These are phyloP conservation scores for Pseudorectes ferrugineus DNA, from an alignment of 2,113 vertebrate species.

Conservation along the genomic window DNA sequence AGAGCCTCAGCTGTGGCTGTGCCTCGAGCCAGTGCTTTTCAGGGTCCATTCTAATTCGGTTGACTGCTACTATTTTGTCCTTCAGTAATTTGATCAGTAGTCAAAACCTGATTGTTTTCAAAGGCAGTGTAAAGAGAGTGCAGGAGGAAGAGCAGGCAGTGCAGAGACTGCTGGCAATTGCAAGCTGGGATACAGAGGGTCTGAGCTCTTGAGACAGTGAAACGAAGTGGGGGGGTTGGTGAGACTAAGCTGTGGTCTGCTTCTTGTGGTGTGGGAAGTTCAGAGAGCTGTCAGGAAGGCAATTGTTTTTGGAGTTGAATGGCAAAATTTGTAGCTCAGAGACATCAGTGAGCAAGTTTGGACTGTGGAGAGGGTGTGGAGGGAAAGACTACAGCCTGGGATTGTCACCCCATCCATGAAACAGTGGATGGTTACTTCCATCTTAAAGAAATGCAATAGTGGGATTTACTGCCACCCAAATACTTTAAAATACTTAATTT, in stretches of 20 bases:
- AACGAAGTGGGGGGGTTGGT: rapidly evolving
- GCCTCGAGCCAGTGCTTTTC: neutral
- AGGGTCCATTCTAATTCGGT: neutral
- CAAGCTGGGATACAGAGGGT: neutral
- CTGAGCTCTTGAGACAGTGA: neutral
- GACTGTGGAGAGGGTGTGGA: neutral
- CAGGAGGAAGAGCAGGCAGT: neutral
- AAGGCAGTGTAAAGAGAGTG: neutral
- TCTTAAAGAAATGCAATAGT: neutral
- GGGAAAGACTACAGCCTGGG: neutral
- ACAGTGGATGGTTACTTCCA: neutral
- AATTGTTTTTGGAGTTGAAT: neutral
- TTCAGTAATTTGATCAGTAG: neutral
- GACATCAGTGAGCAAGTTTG: neutral
- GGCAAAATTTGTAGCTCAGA: neutral
- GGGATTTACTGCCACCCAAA: neutral
- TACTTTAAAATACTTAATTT: neutral
- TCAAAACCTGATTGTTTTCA: neutral
- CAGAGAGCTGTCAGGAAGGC: neutral
- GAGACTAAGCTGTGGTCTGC: neutral
- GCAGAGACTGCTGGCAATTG: neutral
- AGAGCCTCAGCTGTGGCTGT: neutral
- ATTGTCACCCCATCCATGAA: neutral
- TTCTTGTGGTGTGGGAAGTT: neutral
- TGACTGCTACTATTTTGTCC: neutral